Conservation (phyloP, 2,888 invertebrate species). For the Itoplectis maculator region DNA sequence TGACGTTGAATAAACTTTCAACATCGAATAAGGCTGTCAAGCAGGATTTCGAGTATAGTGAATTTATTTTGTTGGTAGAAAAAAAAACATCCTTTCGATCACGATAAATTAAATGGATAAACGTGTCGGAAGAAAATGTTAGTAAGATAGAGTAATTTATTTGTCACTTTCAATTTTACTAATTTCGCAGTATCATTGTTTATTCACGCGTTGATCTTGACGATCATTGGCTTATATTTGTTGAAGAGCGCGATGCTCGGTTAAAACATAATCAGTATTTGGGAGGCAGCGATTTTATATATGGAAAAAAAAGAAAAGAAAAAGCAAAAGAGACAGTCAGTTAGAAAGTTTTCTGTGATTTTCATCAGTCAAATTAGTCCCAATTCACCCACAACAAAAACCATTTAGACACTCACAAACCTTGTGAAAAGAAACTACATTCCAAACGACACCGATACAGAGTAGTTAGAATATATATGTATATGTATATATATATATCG, state of each 20-base stretch:
- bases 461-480: slow-evolving; percentile 69
- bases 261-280: background rate
- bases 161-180: background rate
- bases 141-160: no score
- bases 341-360: slow-evolving; percentile 31
- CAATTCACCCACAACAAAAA: slow-evolving; percentile 77
- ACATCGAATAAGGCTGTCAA: no score
- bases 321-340: slow-evolving; percentile 25
- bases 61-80: no score
- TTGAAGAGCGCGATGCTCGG: slow-evolving; percentile 4
- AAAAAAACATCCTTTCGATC: no score
- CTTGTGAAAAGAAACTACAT: slow-evolving; percentile 75
- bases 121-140: no score
- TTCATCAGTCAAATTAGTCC: slow-evolving; percentile 61
- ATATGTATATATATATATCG: slow-evolving; percentile 69
- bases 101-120: no score
- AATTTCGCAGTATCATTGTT: slow-evolving; percentile 1
- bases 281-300: slow-evolving; percentile 1
- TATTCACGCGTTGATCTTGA: slow-evolving; percentile 1
- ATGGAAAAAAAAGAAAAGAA: slow-evolving; percentile 5
- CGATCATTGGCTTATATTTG: slow-evolving; percentile 5
- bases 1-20: no score
- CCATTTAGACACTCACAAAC: slow-evolving; percentile 81
- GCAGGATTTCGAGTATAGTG: no score
- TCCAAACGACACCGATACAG: slow-evolving; percentile 81